Conservation (phyloP, 2,888 invertebrate genomes). For the Drosophila limbata region DNA sequence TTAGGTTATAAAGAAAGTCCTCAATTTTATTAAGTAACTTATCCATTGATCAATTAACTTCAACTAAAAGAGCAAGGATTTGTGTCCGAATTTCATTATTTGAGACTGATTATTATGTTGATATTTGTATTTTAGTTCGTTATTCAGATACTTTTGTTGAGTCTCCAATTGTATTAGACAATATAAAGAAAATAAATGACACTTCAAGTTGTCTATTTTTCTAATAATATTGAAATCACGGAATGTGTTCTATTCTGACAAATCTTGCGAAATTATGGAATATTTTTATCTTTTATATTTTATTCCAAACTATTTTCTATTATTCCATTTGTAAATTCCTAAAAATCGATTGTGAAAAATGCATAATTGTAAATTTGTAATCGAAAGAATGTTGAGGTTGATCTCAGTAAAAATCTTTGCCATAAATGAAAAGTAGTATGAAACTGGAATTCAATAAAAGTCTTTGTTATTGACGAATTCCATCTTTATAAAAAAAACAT, state of each 20-base stretch:
- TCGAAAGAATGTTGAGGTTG: background rate
- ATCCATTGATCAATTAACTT: background rate
- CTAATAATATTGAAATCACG: background rate
- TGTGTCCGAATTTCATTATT: background rate
- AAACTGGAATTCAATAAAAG: background rate
- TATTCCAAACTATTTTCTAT: too few relatives aligned
- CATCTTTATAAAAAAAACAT: constrained; percentile 12
- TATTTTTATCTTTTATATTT: too few relatives aligned
- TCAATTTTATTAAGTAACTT: background rate
- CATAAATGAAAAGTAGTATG: background rate
- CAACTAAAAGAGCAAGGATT: background rate
- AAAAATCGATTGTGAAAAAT: background rate
- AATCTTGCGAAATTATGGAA: background rate
- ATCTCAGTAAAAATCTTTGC: background rate
- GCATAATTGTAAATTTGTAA: background rate
- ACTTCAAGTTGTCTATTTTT: too few relatives aligned
- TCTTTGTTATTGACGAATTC: constrained; percentile 32
- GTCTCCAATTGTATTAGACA: too few relatives aligned
- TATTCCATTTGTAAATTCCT: too few relatives aligned
- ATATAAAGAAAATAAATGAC: too few relatives aligned
- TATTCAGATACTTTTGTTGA: too few relatives aligned
- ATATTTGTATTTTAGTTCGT: too few relatives aligned
- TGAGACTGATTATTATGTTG: background rate
- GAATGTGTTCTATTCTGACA: too few relatives aligned
- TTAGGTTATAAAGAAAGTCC: background rate